These are phyloP conservation scores for Holothuria glaberrima DNA, from an alignment of 35 echinoderm and acorn worm genomes.

Conservation along the genomic window DNA sequence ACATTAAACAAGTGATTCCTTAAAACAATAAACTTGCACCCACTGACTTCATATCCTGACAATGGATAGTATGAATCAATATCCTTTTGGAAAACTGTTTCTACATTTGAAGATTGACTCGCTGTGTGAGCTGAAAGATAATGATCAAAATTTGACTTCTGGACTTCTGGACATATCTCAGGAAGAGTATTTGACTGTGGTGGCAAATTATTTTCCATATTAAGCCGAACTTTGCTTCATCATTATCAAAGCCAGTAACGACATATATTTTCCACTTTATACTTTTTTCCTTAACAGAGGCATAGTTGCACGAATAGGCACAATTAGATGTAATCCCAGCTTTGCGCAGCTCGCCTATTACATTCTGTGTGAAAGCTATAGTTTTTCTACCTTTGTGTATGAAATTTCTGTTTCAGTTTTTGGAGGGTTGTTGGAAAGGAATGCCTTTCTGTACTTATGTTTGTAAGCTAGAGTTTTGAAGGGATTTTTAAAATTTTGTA, in stretches of 20 bases:
- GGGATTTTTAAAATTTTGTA: slow-evolving; percentile 54
- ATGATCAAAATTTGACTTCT: slow-evolving; percentile 11
- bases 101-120: slow-evolving; percentile 4
- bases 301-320: slow-evolving; percentile 29
- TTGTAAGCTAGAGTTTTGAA: slow-evolving; percentile 33
- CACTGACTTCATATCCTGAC: slow-evolving; percentile 31
- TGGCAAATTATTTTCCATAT: slow-evolving; percentile 44
- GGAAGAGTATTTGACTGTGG: slow-evolving; percentile 3
- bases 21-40: slow-evolving; percentile 3
- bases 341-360: not conserved
- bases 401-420: not conserved
- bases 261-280: slow-evolving; percentile 7
- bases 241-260: slow-evolving; percentile 8
- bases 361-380: not conserved
- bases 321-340: not conserved
- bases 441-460: slow-evolving; percentile 39
- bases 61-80: slow-evolving; percentile 5
- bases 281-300: slow-evolving; percentile 25
- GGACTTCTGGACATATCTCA: slow-evolving; percentile 17
- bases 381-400: not conserved
- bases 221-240: slow-evolving; percentile 49
- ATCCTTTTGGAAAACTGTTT: slow-evolving; percentile 27
- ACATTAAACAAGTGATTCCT: slow-evolving; percentile 22
- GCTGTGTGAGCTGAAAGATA: slow-evolving; percentile 22
- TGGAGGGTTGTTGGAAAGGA: not conserved